These are phyloP conservation scores for Caenorhabditis angaria DNA, from an alignment of 2,888 invertebrate species.

Conservation along the genomic window DNA sequence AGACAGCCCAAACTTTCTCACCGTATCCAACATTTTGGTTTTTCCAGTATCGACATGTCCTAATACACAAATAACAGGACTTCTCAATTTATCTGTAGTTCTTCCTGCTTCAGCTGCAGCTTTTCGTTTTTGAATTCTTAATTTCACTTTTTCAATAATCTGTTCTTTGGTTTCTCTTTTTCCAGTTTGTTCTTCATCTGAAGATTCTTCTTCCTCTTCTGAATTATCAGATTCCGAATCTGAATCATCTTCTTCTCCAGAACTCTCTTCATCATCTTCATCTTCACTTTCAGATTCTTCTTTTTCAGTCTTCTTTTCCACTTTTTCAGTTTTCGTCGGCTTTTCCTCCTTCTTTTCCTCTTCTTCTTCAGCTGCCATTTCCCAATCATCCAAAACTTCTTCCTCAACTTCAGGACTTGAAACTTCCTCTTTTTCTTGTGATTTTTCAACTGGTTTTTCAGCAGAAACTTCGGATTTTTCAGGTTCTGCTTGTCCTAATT, in stretches of 20 bases:
- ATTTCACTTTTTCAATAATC: conserved; percentile 80
- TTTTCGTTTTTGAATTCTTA: conserved; percentile 81
- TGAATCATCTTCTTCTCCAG: conserved; percentile 46
- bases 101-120: conserved; percentile 80
- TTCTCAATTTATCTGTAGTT: conserved; percentile 81
- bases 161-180: conserved; percentile 80
- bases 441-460: not conserved
- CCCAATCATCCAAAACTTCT: conserved; percentile 68
- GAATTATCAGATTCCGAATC: conserved; percentile 68
- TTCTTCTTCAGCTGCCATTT: conserved; percentile 74
- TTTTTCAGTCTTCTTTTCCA: conserved; percentile 34
- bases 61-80: conserved; percentile 95
- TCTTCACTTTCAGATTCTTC: conserved; percentile 9
- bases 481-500: conserved; percentile 19
- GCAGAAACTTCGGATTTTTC: not conserved
- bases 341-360: conserved; percentile 72
- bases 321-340: conserved; percentile 59
- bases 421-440: conserved; percentile 53
- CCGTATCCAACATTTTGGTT: conserved; percentile 96
- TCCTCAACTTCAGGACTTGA: conserved; percentile 54
- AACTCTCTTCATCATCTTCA: conserved; percentile 60
- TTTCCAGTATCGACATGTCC: conserved; percentile 99
- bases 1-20: conserved; percentile 62
- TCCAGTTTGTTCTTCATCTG: conserved; percentile 72
- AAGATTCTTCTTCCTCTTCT: conserved; percentile 75